Conservation (phyloP, 2,888 invertebrate species). For the Meiosimyza platycephala region DNA sequence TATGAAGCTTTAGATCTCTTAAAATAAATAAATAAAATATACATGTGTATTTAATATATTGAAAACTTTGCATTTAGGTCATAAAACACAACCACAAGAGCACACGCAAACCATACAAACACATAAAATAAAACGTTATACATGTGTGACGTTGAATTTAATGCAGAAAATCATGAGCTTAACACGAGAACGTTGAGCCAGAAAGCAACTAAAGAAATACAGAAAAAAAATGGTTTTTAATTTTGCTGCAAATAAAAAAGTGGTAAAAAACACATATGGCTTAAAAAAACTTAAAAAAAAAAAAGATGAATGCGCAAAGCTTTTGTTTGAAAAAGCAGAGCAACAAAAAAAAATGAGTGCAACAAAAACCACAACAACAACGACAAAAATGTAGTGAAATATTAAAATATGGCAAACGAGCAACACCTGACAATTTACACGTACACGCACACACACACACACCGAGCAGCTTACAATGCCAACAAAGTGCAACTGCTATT, state of each 20-base stretch:
- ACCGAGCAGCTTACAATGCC: too few species aligned
- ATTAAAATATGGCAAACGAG: slow-evolving; percentile 23
- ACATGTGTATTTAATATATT: slow-evolving; percentile 5
- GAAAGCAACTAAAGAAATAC: not conserved
- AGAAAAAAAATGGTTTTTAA: slow-evolving; percentile 22
- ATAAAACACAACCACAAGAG: not conserved
- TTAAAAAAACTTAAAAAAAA: not conserved
- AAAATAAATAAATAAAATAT: too few species aligned
- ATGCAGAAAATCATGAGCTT: slow-evolving; percentile 5
- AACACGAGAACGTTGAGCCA: not conserved
- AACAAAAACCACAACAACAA: not conserved
- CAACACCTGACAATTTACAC: slow-evolving; percentile 31
- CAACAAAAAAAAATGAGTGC: not conserved
- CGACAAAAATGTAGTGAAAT: not conserved
- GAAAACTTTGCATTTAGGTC: slow-evolving; percentile 17
- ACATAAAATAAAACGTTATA: not conserved
- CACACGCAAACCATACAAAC: not conserved
- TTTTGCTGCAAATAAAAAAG: slow-evolving; percentile 18
- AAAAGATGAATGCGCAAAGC: slow-evolving; percentile 10
- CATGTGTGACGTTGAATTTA: not conserved
- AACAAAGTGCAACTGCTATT: too few species aligned
- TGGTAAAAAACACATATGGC: too few species aligned
- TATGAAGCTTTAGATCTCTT: too few species aligned
- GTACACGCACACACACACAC: slow-evolving; percentile 5
- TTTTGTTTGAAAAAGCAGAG: slow-evolving; percentile 6